Percentiles rank a stretch among this genome's conserved stretches.
Conservation (phyloP, 2,113 vertebrate genomes). For the Thymallus thymallus region DNA sequence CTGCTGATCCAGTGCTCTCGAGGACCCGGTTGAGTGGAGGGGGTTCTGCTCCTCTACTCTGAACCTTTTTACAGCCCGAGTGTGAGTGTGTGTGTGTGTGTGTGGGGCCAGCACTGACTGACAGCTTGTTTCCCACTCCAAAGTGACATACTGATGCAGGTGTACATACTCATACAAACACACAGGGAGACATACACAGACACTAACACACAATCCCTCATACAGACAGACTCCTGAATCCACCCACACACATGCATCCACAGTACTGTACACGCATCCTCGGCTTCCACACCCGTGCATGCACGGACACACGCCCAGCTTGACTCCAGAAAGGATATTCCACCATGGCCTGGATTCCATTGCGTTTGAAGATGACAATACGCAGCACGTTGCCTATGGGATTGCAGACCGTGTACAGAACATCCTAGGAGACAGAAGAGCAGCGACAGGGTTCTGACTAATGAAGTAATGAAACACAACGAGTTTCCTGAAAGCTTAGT, state of each 20-base stretch:
- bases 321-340: conserved; percentile 86
- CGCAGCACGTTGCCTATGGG: conserved; percentile 88
- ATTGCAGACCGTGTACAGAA: conserved; percentile 91
- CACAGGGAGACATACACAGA: too few relatives aligned
- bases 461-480: too few relatives aligned
- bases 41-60: neutral
- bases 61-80: neutral
- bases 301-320: conserved; percentile 11
- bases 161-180: too few relatives aligned
- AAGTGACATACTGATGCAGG: neutral
- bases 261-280: neutral
- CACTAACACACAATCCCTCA: too few relatives aligned
- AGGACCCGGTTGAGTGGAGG: neutral
- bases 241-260: neutral
- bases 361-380: conserved; percentile 96
- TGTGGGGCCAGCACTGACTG: neutral
- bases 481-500: too few relatives aligned
- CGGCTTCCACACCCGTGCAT: neutral
- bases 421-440: conserved; percentile 76
- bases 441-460: too few relatives aligned
- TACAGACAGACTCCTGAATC: too few relatives aligned
- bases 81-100: neutral
- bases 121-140: neutral
- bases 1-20: neutral
- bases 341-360: conserved; percentile 96